A percentile compares a stretch with the other conserved stretches of the same genome.
Conservation (phyloP, 2,888 invertebrate species). For the Ophion costatus region DNA sequence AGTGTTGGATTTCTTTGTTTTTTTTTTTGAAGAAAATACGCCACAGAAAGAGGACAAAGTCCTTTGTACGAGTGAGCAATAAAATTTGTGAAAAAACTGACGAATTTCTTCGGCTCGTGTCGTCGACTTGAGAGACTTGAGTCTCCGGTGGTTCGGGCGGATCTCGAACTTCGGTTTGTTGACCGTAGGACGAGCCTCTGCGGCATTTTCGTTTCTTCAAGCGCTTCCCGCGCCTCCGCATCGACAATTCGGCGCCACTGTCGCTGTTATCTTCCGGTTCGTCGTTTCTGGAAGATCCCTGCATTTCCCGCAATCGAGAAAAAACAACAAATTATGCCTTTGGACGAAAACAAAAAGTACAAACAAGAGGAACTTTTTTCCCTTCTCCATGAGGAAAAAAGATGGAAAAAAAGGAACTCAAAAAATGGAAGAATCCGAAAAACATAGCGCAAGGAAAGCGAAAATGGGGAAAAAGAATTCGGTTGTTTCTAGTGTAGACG, state of each 20-base stretch:
- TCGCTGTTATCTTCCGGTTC: conserved; percentile 69
- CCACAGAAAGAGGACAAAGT: no score
- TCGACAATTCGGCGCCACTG: conserved; percentile 69
- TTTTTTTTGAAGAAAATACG: background rate
- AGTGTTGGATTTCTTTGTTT: background rate
- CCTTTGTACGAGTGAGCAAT: background rate
- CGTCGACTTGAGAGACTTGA: conserved; percentile 86
- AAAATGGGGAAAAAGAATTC: background rate
- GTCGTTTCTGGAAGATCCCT: conserved; percentile 64
- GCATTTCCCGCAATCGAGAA: background rate
- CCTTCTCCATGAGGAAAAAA: background rate
- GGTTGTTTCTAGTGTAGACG: no score
- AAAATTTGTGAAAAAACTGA: conserved; percentile 62
- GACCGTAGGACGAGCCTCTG: conserved; percentile 79
- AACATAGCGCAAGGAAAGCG: background rate
- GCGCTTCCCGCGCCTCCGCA: conserved; percentile 78
- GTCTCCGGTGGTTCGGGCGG: conserved; percentile 87
- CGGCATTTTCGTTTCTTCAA: conserved; percentile 79
- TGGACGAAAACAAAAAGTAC: background rate
- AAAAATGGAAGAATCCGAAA: background rate
- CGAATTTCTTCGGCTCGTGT: conserved; percentile 78
- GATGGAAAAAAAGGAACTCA: background rate
- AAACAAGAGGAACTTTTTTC: background rate
- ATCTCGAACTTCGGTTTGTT: conserved; percentile 83
- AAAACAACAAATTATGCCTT: background rate